Conservation (phyloP, 2,797 vertebrate species). For the Phoebastria nigripes region DNA sequence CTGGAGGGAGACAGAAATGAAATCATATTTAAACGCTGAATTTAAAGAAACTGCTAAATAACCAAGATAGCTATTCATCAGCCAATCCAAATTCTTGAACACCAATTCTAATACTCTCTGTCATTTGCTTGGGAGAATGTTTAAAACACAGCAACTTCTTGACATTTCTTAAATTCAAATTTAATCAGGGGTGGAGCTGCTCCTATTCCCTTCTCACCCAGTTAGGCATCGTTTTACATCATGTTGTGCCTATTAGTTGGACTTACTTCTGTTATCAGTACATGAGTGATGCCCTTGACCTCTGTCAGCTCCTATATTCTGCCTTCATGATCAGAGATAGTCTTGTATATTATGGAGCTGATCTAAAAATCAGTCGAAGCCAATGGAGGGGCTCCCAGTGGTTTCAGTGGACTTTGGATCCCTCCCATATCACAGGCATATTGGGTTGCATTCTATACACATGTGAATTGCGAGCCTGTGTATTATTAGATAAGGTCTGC, state of each 20-base stretch:
- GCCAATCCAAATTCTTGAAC: neutral
- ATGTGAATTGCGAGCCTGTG: rapidly evolving
- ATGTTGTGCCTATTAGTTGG: neutral
- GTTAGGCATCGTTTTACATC: rapidly evolving
- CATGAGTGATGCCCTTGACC: neutral
- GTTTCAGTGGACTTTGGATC: neutral
- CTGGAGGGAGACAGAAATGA: neutral
- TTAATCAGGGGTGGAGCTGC: neutral
- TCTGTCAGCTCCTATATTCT: neutral
- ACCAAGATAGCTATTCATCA: neutral
- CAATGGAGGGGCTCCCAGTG: neutral
- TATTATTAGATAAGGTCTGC: neutral
- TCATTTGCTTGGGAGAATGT: neutral
- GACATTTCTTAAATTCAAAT: neutral
- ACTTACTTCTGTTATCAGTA: neutral
- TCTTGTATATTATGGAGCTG: neutral
- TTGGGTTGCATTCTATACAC: neutral
- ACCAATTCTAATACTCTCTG: neutral
- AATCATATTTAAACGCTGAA: neutral
- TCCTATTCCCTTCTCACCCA: neutral
- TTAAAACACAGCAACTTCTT: neutral
- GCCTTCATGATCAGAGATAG: neutral
- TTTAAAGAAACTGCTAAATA: neutral
- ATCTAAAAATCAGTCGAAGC: neutral
- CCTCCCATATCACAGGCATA: neutral